A percentile compares a stretch with the other conserved stretches of the same genome.
Evolutionary conservation across 2,113 vertebrate genomes (phyloP).

Genomic region (Carlito syrichta): DNA sequence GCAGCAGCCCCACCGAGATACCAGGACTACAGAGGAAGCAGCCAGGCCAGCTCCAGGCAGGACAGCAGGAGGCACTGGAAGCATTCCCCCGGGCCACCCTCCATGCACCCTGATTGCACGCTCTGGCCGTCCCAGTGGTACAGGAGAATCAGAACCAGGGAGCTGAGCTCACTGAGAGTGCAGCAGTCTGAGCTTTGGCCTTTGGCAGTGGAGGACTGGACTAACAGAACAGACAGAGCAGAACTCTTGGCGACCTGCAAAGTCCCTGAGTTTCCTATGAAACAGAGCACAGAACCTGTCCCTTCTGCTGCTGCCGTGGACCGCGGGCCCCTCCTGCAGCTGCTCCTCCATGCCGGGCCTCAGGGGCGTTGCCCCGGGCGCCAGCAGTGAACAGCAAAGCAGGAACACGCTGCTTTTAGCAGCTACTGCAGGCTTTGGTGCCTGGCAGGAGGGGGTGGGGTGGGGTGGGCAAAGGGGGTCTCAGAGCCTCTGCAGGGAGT

Average conservation of each 20-base stretch:
- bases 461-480: neutral
- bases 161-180: neutral
- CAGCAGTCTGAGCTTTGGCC: neutral
- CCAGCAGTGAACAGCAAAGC: neutral
- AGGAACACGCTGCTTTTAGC: neutral
- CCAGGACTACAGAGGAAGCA: neutral
- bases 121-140: neutral
- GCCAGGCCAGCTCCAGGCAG: neutral
- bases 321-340: neutral
- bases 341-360: neutral
- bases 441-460: neutral
- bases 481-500: neutral
- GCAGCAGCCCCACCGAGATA: neutral
- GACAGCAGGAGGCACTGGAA: neutral
- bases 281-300: neutral
- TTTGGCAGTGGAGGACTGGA: conserved; percentile 24
- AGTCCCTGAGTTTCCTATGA: conserved; percentile 61
- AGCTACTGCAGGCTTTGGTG: neutral
- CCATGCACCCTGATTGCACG: neutral
- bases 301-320: neutral
- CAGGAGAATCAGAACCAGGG: neutral
- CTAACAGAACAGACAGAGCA: neutral
- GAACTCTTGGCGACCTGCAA: conserved; percentile 46
- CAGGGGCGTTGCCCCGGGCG: too few species aligned
- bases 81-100: neutral